Evolutionary conservation across 2,888 invertebrate species (phyloP).

Genomic region (Stenodera caucasica): DNA sequence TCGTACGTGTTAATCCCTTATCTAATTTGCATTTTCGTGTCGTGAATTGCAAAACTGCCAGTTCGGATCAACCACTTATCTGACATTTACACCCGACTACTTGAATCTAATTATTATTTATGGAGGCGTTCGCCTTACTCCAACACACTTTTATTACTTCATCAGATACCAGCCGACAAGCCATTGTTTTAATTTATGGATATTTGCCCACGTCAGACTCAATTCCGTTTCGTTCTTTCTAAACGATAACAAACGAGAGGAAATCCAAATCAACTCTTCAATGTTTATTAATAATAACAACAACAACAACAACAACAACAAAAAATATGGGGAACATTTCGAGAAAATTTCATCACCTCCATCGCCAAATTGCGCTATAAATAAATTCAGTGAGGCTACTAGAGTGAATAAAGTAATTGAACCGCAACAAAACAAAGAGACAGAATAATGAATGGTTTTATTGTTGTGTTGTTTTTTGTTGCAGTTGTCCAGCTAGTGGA

Average conservation of each 20-base stretch:
- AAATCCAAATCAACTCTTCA: not conserved
- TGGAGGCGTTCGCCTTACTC: conserved; percentile 44
- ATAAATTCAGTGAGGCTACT: too few species aligned
- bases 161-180: conserved; percentile 38
- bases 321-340: too few species aligned
- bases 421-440: conserved; percentile 28
- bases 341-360: too few species aligned
- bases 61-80: conserved; percentile 48
- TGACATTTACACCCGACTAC: conserved; percentile 52
- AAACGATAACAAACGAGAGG: conserved; percentile 3
- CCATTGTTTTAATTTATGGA: conserved; percentile 31
- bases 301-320: too few species aligned
- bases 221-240: conserved; percentile 7
- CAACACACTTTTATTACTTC: conserved; percentile 50
- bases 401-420: conserved; percentile 32
- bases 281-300: too few species aligned
- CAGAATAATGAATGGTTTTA: conserved; percentile 28
- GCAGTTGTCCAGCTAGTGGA: conserved; percentile 30
- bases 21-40: conserved; percentile 46
- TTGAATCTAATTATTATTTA: conserved; percentile 54
- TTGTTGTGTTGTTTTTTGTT: conserved; percentile 19
- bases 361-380: too few species aligned
- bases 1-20: conserved; percentile 41
- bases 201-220: conserved; percentile 19
- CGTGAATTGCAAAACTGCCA: conserved; percentile 46